Conservation (phyloP, 2,888 invertebrate species). For the Agrochola macilenta region DNA sequence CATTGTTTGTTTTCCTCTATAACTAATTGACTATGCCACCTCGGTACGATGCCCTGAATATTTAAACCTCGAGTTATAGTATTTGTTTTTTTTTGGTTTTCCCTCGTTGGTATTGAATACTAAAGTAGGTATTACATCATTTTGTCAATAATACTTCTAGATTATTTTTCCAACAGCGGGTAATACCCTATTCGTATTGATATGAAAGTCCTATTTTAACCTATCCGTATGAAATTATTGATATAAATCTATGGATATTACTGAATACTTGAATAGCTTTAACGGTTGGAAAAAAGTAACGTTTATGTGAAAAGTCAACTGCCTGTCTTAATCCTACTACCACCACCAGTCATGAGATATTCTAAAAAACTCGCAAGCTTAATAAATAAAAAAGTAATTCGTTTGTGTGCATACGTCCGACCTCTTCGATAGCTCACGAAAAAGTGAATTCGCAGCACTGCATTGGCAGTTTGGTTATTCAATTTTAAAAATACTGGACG, state of each 20-base stretch:
- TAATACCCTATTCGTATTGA: not conserved
- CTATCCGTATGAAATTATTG: not conserved
- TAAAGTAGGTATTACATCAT: not conserved
- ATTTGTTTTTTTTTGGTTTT: not conserved
- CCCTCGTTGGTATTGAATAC: not conserved
- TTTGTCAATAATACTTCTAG: not conserved
- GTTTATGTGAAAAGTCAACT: not conserved
- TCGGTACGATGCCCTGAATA: not conserved
- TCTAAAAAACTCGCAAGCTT: not conserved
- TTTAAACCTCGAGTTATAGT: not conserved
- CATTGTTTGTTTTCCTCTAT: not conserved
- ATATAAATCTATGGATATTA: not conserved
- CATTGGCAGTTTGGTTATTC: not conserved
- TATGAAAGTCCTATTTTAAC: not conserved
- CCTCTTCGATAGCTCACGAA: not conserved
- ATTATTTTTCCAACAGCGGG: not conserved
- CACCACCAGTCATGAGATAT: not conserved
- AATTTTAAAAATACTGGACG: constrained; percentile 4
- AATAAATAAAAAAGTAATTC: not conserved
- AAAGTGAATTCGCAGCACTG: not conserved
- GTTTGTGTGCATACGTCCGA: not conserved
- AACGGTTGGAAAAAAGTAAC: not conserved
- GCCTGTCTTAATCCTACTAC: not conserved
- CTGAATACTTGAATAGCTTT: not conserved
- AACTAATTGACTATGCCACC: not conserved